phyloP scores from a whole-genome alignment of 2,888 invertebrate species.

The Tridacna crocea region DNA sequence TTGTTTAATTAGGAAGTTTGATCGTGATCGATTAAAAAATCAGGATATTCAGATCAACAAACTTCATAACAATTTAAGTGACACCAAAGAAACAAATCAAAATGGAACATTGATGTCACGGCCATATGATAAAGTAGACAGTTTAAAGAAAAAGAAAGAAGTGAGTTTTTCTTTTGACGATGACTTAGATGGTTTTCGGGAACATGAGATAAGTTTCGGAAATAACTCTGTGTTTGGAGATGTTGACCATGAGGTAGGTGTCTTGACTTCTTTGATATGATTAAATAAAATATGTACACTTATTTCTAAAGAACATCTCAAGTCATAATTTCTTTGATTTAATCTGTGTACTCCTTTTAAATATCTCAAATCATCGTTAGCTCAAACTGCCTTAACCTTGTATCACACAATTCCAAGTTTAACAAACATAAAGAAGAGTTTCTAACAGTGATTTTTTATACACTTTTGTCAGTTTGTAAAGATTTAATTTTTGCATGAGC shows the following conservation, averaged over 20 bases:
- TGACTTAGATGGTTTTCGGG: slow-evolving; percentile 52
- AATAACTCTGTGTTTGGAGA: slow-evolving; percentile 61
- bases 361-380: too few species aligned
- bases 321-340: not conserved
- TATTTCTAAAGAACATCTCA: not conserved
- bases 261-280: not conserved
- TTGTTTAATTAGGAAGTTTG: slow-evolving; percentile 65
- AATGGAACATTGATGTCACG: slow-evolving; percentile 53
- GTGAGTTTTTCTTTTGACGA: slow-evolving; percentile 70
- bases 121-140: slow-evolving; percentile 56
- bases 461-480: too few species aligned
- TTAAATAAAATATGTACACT: not conserved
- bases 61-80: slow-evolving; percentile 62
- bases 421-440: too few species aligned
- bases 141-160: slow-evolving; percentile 67
- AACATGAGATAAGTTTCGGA: slow-evolving; percentile 61
- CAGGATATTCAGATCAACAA: slow-evolving; percentile 63
- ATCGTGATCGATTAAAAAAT: slow-evolving; percentile 53
- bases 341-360: too few species aligned
- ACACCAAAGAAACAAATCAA: slow-evolving; percentile 47
- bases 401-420: too few species aligned
- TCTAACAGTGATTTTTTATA: too few species aligned
- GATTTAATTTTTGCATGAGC: too few species aligned
- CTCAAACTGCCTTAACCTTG: too few species aligned
- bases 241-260: slow-evolving; percentile 41